Percentiles rank a stretch among this genome's conserved stretches.
These are phyloP conservation scores for Liodrosophila aerea DNA, from an alignment of 2,888 invertebrate genomes.

Conservation along the genomic window DNA sequence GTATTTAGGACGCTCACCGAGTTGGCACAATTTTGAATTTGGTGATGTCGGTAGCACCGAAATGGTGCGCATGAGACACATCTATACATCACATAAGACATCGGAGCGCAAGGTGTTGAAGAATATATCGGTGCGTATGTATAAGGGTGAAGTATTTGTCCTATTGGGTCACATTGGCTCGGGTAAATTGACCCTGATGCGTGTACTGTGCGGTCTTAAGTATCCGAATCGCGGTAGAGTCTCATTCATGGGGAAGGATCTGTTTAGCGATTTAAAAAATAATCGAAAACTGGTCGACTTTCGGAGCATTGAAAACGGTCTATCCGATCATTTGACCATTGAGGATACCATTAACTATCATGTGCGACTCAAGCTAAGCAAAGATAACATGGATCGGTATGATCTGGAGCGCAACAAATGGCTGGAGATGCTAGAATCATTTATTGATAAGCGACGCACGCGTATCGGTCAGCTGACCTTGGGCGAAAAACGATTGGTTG, in stretches of 20 bases:
- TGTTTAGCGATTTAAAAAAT: conserved; percentile 83
- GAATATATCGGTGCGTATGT: conserved; percentile 69
- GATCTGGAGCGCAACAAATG: conserved; percentile 85
- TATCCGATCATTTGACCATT: conserved; percentile 90
- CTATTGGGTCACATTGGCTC: conserved; percentile 90
- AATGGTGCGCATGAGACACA: conserved; percentile 50
- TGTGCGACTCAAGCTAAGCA: conserved; percentile 85
- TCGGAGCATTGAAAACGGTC: conserved; percentile 91
- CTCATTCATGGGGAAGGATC: conserved; percentile 81
- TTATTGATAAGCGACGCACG: conserved; percentile 84
- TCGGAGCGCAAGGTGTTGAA: conserved; percentile 52
- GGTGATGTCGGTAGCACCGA: conserved; percentile 59
- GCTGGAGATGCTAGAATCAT: conserved; percentile 85
- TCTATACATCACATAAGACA: conserved; percentile 49
- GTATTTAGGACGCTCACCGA: conserved; percentile 39
- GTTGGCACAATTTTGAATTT: conserved; percentile 68
- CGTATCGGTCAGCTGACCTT: conserved; percentile 85
- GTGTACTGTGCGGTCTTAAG: conserved; percentile 91
- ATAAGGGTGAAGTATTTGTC: conserved; percentile 83
- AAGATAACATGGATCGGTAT: conserved; percentile 82
- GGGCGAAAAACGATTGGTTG: conserved; percentile 88
- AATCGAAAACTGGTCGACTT: conserved; percentile 87
- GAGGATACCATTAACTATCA: conserved; percentile 91
- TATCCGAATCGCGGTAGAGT: conserved; percentile 82
- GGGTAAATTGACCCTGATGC: conserved; percentile 95